Evolutionary conservation across 2,888 invertebrate genomes (phyloP).

Genomic region (Eulithis prunata): DNA sequence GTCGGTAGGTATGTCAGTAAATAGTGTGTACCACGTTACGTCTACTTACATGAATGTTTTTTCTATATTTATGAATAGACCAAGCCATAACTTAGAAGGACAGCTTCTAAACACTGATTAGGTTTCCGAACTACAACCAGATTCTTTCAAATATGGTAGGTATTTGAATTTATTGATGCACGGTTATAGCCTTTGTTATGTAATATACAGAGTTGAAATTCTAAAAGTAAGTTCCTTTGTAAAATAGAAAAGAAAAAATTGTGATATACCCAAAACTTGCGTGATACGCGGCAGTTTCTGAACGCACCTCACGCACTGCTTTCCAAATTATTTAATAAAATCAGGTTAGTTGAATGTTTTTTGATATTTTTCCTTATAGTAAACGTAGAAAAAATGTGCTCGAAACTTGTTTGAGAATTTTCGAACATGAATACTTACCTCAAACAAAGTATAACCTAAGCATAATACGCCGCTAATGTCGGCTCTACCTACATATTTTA

Average conservation of each 20-base stretch:
- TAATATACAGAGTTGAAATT: constrained; percentile 45
- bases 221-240: constrained; percentile 39
- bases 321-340: constrained; percentile 81
- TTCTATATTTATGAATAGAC: constrained; percentile 68
- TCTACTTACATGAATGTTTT: constrained; percentile 53
- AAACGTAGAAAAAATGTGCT: constrained; percentile 48
- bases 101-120: constrained; percentile 74
- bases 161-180: constrained; percentile 10
- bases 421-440: background rate
- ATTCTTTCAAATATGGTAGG: constrained; percentile 34
- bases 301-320: constrained; percentile 76
- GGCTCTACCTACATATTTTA: too few species aligned
- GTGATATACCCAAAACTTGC: constrained; percentile 58
- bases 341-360: constrained; percentile 76
- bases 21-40: too few species aligned
- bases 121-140: constrained; percentile 53
- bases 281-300: constrained; percentile 70
- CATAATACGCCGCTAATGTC: too few species aligned
- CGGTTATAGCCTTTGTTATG: constrained; percentile 33
- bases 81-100: constrained; percentile 67
- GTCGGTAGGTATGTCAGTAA: too few species aligned
- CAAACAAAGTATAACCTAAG: too few species aligned
- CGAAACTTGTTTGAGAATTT: constrained; percentile 15
- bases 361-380: constrained; percentile 61
- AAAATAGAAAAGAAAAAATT: constrained; percentile 51